Base-by-base conservation (phyloP, 1,140 invertebrate species). In the Nixonia krombeini region DNA sequence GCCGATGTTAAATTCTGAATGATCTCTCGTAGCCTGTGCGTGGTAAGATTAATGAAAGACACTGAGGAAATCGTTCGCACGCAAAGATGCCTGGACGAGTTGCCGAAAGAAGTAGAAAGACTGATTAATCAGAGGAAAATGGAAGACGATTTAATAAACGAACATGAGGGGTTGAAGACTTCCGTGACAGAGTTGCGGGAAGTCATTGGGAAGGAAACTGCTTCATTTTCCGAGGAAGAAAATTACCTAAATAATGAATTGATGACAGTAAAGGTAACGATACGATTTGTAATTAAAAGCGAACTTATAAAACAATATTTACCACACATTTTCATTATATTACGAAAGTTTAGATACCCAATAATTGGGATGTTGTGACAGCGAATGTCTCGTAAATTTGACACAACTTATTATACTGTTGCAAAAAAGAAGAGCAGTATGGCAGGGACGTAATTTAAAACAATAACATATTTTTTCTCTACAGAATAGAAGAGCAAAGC, bases 401-500 rank as follows among this genome's bases (percentile, higher is more conserved):
- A n/a, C n/a, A n/a, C n/a, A n/a, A n/a, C n/a, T n/a, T n/a, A 13
- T 13, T 35, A 12, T 35, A 13, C 2, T 15, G 2, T 5, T 41
- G 28, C 16, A 50, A 13, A 47, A 55, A 21, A 33, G 16, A 7
- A 37, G 13, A 57, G 21, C 1, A 40, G 47, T 9, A 21, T 13
- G 18, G 12, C 0, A 35, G 4, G 1, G 31, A 18, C 38, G 6
- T 26, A 38, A 29, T 28, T n/a, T 3, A 21, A 45, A 45, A 38
- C 37, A 18, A 23, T 41, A 10, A 3, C 4, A 23, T 1, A 6
- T 23, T 9, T 47, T n/a, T 15, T 46, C 47, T 40, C 21, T 31
- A 6, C 63, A 84, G 82, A 73, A 73, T 7, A 75, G 77, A 55
- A 72, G 68, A 53, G 67, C 78, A 38, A 71, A 64, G 46, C 45